These are phyloP conservation scores for Aporrectodea caliginosa DNA, from an alignment of 1,140 invertebrate species.

Conservation along the genomic window DNA sequence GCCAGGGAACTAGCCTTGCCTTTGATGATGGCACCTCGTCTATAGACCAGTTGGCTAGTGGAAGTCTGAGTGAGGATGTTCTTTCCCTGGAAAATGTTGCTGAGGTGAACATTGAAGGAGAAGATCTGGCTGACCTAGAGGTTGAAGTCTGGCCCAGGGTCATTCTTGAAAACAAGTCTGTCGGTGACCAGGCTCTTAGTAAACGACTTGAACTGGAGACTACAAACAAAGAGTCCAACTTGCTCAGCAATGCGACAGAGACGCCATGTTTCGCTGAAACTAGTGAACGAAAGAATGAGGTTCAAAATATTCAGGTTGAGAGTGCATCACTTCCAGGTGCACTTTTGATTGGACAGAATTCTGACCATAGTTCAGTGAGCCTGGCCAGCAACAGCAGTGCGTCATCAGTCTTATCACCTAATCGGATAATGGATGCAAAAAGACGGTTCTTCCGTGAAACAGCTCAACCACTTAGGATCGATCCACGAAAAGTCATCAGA, in stretches of 20 bases:
- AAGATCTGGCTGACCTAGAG: background rate
- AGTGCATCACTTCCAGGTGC: too few species aligned
- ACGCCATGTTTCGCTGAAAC: too few species aligned
- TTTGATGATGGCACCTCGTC: background rate
- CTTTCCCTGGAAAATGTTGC: background rate
- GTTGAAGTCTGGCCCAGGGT: background rate
- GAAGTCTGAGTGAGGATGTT: background rate
- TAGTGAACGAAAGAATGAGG: too few species aligned
- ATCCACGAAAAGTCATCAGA: slow-evolving; percentile 15
- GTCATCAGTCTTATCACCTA: slow-evolving; percentile 21
- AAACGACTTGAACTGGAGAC: background rate
- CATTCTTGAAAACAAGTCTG: background rate
- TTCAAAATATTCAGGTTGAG: too few species aligned
- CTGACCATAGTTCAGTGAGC: background rate
- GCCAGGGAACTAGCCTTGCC: background rate
- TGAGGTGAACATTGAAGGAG: background rate
- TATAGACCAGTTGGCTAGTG: background rate
- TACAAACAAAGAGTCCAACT: background rate
- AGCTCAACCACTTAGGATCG: slow-evolving; percentile 27
- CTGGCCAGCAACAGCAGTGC: slow-evolving; percentile 5
- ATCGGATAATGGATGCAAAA: slow-evolving; percentile 27
- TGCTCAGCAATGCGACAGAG: too few species aligned
- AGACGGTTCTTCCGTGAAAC: slow-evolving; percentile 29
- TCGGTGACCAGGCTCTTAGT: background rate
- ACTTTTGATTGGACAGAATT: too few species aligned